Conservation (phyloP, 1,140 invertebrate genomes). For the Trypoxylus dichotomus region DNA sequence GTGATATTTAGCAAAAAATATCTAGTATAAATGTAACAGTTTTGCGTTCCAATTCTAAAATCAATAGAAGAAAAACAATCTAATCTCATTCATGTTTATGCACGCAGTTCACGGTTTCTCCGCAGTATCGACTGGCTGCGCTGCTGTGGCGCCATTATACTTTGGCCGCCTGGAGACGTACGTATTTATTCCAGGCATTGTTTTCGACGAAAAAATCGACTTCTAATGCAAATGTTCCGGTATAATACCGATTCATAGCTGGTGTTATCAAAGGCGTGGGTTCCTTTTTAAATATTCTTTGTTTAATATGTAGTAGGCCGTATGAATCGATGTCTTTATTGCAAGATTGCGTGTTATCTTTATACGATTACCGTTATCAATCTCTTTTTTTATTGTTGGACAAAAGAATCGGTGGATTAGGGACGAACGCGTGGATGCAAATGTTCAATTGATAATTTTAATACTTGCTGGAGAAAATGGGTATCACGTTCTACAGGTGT, state of each 20-base stretch:
- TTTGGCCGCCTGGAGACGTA: neutral
- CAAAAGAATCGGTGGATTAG: neutral
- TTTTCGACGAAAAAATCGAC: conserved; percentile 2
- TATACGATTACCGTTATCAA: neutral
- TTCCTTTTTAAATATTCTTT: conserved; percentile 7
- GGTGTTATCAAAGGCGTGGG: conserved; percentile 6
- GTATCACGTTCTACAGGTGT: neutral
- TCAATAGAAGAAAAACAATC: neutral
- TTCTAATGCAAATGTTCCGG: conserved; percentile 13
- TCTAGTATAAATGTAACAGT: too few relatives aligned
- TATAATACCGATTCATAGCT: neutral
- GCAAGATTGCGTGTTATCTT: conserved; percentile 14
- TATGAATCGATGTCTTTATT: conserved; percentile 17
- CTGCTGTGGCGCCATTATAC: neutral
- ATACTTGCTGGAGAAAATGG: neutral
- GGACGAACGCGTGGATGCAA: conserved; percentile 1
- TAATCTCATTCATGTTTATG: conserved; percentile 25
- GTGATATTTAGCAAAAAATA: too few relatives aligned
- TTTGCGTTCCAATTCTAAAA: neutral
- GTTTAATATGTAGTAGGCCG: conserved; percentile 6
- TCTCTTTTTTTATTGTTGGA: neutral
- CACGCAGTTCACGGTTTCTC: conserved; percentile 15
- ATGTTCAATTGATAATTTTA: neutral
- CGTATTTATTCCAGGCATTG: conserved; percentile 13
- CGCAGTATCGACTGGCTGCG: conserved; percentile 2